Conservation (phyloP, 2,797 vertebrate genomes). For the Sus cebifrons region DNA sequence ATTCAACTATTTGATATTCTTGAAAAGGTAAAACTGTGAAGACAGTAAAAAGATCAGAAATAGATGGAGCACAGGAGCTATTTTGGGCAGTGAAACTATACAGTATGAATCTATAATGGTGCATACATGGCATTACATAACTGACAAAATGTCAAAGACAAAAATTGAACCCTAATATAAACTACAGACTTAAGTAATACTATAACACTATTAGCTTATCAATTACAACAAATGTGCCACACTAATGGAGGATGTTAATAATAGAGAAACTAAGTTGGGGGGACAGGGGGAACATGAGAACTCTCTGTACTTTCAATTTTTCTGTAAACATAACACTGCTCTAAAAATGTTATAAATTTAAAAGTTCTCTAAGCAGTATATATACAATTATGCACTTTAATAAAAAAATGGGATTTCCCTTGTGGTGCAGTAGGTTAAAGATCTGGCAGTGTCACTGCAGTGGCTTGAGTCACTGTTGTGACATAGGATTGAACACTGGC, state of each 20-base stretch:
- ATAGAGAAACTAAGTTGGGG: neutral
- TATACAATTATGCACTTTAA: neutral
- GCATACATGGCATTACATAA: neutral
- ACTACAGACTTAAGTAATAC: neutral
- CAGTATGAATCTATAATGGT: neutral
- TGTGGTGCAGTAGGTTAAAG: no score
- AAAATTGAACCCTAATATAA: neutral
- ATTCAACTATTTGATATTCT: neutral
- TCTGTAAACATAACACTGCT: neutral
- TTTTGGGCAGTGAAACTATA: neutral
- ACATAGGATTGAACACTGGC: no score
- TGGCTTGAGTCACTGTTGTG: no score
- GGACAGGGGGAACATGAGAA: neutral
- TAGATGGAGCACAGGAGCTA: neutral
- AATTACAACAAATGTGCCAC: neutral
- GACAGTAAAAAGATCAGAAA: neutral
- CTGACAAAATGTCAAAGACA: neutral
- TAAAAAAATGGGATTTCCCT: neutral
- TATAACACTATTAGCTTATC: neutral
- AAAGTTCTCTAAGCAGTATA: neutral
- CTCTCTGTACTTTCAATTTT: neutral
- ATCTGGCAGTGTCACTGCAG: no score
- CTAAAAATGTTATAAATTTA: constrained; percentile 29
- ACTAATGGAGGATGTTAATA: neutral
- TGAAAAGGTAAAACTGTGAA: neutral